phyloP scores from a whole-genome alignment of 2,797 vertebrate genomes.

The Danio albolineatus region DNA sequence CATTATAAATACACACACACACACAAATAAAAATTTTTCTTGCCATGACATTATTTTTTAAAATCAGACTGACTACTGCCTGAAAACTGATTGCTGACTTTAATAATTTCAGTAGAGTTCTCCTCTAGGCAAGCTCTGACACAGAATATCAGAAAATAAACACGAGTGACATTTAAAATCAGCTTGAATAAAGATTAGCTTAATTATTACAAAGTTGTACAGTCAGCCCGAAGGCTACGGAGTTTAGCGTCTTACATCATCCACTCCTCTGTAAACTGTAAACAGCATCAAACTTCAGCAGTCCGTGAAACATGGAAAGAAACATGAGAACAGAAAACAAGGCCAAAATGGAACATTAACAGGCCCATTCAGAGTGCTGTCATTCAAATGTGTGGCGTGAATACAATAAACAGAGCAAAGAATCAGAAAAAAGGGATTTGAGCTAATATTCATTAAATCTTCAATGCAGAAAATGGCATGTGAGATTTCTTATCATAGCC shows the following conservation, averaged over 20 bases:
- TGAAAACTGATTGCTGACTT: slow-evolving; percentile 13
- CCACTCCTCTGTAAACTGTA: slow-evolving; percentile 19
- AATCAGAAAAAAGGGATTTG: neutral
- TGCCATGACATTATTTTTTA: neutral
- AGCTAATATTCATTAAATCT: slow-evolving; percentile 14
- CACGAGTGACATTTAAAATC: slow-evolving; percentile 53
- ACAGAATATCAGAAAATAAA: slow-evolving; percentile 20
- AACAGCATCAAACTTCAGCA: slow-evolving; percentile 24
- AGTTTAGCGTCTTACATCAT: slow-evolving; percentile 8
- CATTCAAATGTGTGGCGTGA: neutral
- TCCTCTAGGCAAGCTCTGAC: slow-evolving; percentile 23
- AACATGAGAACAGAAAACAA: slow-evolving; percentile 20
- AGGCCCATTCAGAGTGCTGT: slow-evolving; percentile 8
- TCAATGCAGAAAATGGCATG: slow-evolving; percentile 7
- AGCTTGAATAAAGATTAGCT: slow-evolving; percentile 44
- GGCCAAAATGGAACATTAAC: neutral
- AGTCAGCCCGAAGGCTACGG: slow-evolving; percentile 10
- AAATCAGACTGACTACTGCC: neutral
- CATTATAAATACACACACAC: neutral
- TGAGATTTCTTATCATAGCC: neutral
- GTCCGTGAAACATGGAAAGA: slow-evolving; percentile 21
- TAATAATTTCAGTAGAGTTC: neutral
- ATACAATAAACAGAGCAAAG: slow-evolving; percentile 5
- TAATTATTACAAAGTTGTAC: slow-evolving; percentile 31
- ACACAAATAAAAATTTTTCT: neutral